Conservation (phyloP, 2,888 invertebrate genomes). For the Endomychus coccineus region DNA sequence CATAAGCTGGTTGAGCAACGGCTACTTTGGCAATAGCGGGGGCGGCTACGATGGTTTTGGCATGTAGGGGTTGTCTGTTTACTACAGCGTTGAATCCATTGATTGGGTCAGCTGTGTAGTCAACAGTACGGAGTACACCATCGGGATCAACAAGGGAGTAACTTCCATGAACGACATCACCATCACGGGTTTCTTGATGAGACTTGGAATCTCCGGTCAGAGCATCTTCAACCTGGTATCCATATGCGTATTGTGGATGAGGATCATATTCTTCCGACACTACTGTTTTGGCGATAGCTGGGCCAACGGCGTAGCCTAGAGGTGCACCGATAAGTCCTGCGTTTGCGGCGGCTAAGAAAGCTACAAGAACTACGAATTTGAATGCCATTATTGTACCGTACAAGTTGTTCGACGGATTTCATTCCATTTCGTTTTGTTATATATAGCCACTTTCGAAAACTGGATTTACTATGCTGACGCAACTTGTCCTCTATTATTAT, state of each 20-base stretch:
- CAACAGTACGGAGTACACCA: constrained; percentile 49
- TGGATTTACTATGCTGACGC: too few relatives aligned
- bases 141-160: constrained; percentile 51
- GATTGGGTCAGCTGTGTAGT: constrained; percentile 52
- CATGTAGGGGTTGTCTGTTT: constrained; percentile 44
- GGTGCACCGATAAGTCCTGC: constrained; percentile 21
- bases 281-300: constrained; percentile 29
- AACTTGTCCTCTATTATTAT: too few relatives aligned
- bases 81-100: constrained; percentile 55
- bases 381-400: constrained; percentile 10
- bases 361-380: constrained; percentile 15
- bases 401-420: too few relatives aligned
- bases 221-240: constrained; percentile 51
- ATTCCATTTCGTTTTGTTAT: too few relatives aligned
- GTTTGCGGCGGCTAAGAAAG: constrained; percentile 23
- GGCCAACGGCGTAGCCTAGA: constrained; percentile 33
- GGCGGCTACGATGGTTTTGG: constrained; percentile 39
- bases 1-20: constrained; percentile 23
- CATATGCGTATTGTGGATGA: constrained; percentile 50
- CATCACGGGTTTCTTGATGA: constrained; percentile 49
- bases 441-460: too few relatives aligned
- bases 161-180: constrained; percentile 50
- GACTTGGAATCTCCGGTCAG: constrained; percentile 51
- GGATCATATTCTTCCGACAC: constrained; percentile 36
- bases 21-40: constrained; percentile 17